These are phyloP conservation scores for Petrocephalus schoutedeni DNA, from an alignment of 2,797 vertebrate species.

Conservation along the genomic window DNA sequence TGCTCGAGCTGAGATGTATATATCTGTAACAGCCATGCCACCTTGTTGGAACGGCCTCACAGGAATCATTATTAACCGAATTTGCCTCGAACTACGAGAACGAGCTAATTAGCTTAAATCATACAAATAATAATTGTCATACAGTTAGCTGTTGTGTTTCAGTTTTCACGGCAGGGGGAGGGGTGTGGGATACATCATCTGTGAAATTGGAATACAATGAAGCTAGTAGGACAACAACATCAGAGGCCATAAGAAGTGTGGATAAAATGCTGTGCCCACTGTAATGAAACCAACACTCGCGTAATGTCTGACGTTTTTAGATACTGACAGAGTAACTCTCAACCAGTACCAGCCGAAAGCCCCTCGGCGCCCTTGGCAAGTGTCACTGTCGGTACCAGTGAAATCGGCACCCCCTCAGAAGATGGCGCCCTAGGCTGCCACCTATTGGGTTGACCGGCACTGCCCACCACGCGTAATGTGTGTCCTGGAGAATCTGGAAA, in stretches of 20 bases:
- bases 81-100: conserved; percentile 1
- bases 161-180: neutral
- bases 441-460: neutral
- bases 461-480: neutral
- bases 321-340: neutral
- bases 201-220: conserved; percentile 16
- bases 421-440: neutral
- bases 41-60: neutral
- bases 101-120: neutral
- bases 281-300: neutral
- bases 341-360: neutral
- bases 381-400: neutral
- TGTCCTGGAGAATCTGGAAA: too few species aligned
- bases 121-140: conserved; percentile 4
- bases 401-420: neutral
- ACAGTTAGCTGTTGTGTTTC: neutral
- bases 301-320: neutral
- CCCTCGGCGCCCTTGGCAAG: neutral
- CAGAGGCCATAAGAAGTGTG: neutral
- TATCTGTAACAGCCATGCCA: neutral
- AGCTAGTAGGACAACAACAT: neutral
- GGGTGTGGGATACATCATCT: neutral
- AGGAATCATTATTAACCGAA: neutral
- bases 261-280: neutral
- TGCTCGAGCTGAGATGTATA: neutral